Evolutionary conservation across 2,888 invertebrate genomes (phyloP).

Genomic region (Meta bourneti): DNA sequence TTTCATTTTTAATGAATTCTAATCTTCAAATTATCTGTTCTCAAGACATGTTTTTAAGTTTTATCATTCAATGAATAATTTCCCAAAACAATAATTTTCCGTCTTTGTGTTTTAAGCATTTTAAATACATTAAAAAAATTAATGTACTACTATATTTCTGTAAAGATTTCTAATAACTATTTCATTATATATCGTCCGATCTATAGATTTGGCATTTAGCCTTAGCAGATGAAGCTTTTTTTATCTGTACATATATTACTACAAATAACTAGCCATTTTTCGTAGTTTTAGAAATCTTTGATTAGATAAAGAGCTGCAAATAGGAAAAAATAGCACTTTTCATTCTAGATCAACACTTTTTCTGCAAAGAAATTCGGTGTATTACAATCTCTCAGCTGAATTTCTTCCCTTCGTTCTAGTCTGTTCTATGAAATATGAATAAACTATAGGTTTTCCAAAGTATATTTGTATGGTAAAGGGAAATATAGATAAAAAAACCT

Average conservation of each 20-base stretch:
- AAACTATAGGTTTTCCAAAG: constrained; percentile 12
- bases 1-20: no score
- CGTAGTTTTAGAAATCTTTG: constrained; percentile 58
- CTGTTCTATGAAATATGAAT: constrained; percentile 25
- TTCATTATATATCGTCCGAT: constrained; percentile 71
- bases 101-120: background rate
- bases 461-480: constrained; percentile 2
- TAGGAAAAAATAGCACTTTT: constrained; percentile 73
- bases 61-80: no score
- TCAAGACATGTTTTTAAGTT: no score
- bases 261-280: constrained; percentile 72
- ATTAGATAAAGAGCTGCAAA: constrained; percentile 62
- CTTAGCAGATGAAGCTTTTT: constrained; percentile 51
- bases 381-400: constrained; percentile 29
- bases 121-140: background rate
- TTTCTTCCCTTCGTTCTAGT: constrained; percentile 33
- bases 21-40: no score
- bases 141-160: background rate
- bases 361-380: constrained; percentile 62
- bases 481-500: constrained; percentile 21
- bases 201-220: constrained; percentile 66
- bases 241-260: constrained; percentile 63
- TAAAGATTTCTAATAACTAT: constrained; percentile 10
- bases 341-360: constrained; percentile 69
- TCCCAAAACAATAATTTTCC: no score